These are phyloP conservation scores for Alfaro cultratus DNA, from an alignment of 2,797 vertebrate genomes.

Conservation along the genomic window DNA sequence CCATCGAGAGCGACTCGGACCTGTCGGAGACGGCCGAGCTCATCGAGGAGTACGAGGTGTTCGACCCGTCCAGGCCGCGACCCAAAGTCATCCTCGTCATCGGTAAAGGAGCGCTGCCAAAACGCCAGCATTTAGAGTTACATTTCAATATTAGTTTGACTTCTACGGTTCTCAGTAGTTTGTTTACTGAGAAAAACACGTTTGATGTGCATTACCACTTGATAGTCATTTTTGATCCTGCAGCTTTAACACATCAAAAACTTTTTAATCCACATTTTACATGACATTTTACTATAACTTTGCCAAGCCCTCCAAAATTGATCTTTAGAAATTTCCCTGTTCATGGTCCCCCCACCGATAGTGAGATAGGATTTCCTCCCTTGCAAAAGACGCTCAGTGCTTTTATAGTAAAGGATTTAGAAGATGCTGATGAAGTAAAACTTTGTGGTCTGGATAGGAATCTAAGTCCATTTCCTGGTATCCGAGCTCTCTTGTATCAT, in stretches of 20 bases:
- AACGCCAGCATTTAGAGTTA: background rate
- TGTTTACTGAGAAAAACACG: too few relatives aligned
- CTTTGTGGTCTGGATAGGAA: conserved; percentile 30
- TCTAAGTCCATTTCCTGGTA: conserved; percentile 35
- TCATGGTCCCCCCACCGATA: too few relatives aligned
- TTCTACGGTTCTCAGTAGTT: too few relatives aligned
- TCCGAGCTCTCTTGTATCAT: conserved; percentile 46
- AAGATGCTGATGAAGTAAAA: conserved; percentile 43
- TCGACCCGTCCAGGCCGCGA: conserved; percentile 90
- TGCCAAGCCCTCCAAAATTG: too few relatives aligned
- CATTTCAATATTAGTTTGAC: too few relatives aligned
- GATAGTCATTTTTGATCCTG: too few relatives aligned
- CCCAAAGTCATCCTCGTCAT: conserved; percentile 98
- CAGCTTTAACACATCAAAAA: too few relatives aligned
- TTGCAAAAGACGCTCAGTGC: background rate
- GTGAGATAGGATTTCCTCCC: too few relatives aligned
- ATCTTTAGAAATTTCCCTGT: too few relatives aligned
- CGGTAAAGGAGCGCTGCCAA: conserved; percentile 77
- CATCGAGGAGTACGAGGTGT: conserved; percentile 97
- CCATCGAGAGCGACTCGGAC: conserved; percentile 97
- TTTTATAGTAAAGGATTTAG: conserved; percentile 30
- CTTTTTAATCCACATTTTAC: too few relatives aligned
- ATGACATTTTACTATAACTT: too few relatives aligned
- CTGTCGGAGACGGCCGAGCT: conserved; percentile 97
- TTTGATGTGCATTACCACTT: too few relatives aligned